Conservation (phyloP, 2,797 vertebrate species). For the Okamejei kenojei region DNA sequence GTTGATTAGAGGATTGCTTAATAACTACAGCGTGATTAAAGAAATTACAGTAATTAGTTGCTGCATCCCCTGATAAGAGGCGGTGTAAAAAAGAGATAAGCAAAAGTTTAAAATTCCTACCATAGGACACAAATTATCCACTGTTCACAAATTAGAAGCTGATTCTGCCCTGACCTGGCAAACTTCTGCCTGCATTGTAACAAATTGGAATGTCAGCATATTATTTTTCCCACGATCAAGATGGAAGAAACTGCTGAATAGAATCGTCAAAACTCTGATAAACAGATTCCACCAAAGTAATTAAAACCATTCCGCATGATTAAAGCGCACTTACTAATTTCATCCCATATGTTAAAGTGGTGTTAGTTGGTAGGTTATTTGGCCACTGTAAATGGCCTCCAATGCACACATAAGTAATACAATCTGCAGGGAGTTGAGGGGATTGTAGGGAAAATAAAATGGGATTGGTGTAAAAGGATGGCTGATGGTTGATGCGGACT, state of each 20-base stretch:
- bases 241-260: background rate
- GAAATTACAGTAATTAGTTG: conserved; percentile 31
- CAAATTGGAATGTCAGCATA: background rate
- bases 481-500: too few species aligned
- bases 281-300: background rate
- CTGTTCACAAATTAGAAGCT: background rate
- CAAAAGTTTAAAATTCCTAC: conserved; percentile 4
- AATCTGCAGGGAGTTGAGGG: too few species aligned
- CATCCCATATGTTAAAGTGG: too few species aligned
- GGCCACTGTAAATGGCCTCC: too few species aligned
- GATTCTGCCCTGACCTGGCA: background rate
- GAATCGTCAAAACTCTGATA: background rate
- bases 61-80: conserved; percentile 6
- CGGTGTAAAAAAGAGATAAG: background rate
- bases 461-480: too few species aligned
- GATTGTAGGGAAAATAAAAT: too few species aligned
- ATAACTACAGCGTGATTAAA: background rate
- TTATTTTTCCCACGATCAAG: background rate
- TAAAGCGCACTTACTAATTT: background rate
- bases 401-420: too few species aligned
- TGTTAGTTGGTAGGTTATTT: too few species aligned
- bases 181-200: background rate
- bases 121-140: conserved; percentile 20
- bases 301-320: background rate
- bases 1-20: background rate